phyloP scores from a whole-genome alignment of 92 coral and sea anemone genomes.

The Metridium senile region DNA sequence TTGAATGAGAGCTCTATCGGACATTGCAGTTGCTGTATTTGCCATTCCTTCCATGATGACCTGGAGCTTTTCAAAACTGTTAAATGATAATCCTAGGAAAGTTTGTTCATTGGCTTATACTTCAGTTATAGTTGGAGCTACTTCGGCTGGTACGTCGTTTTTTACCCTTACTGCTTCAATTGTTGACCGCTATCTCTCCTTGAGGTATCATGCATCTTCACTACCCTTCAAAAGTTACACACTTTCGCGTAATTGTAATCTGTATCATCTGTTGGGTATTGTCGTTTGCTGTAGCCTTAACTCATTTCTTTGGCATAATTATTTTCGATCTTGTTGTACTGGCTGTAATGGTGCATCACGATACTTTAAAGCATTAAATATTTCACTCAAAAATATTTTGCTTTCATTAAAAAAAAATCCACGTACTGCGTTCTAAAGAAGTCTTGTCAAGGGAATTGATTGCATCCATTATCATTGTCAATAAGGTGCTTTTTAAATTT shows the following conservation, averaged over 20 bases:
- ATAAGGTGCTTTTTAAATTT: too few species aligned
- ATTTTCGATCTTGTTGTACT: neutral
- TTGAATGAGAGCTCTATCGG: constrained; percentile 27
- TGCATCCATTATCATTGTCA: too few species aligned
- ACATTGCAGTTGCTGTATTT: constrained; percentile 4
- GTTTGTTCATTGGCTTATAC: neutral
- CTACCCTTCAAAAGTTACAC: neutral
- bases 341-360: neutral
- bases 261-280: neutral
- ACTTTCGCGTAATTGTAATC: neutral
- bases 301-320: neutral
- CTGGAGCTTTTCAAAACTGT: neutral
- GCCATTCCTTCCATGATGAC: neutral
- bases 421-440: too few species aligned
- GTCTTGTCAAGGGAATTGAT: too few species aligned
- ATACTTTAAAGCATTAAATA: too few species aligned
- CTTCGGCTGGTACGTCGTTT: neutral
- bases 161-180: constrained; percentile 1
- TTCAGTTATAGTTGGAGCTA: neutral
- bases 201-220: constrained; percentile 6
- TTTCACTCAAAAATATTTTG: too few species aligned
- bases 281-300: neutral
- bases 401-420: too few species aligned
- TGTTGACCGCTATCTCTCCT: constrained; percentile 16
- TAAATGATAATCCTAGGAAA: neutral